Percentiles rank a stretch among this genome's conserved stretches.
Evolutionary conservation across 2,888 invertebrate species (phyloP).

Genomic region (Bursaphelenchus okinawaensis): DNA sequence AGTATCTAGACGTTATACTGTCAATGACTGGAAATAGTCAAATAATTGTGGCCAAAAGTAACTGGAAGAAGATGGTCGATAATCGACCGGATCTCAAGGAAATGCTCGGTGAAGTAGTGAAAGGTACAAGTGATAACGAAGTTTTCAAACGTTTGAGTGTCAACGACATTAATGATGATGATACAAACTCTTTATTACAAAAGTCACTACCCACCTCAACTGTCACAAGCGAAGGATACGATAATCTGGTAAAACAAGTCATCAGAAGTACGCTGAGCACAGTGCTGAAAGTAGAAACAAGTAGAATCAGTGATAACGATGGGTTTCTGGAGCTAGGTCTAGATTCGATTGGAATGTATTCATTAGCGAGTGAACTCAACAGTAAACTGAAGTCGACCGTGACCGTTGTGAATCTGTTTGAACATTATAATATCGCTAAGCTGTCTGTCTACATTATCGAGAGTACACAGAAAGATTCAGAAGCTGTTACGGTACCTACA

Average conservation of each 20-base stretch:
- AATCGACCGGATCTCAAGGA: constrained; percentile 32
- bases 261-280: background rate
- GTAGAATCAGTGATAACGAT: constrained; percentile 4
- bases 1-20: constrained; percentile 36
- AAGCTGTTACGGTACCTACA: background rate
- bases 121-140: background rate
- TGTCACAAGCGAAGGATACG: no score
- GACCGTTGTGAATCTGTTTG: constrained; percentile 36
- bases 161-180: background rate
- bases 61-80: constrained; percentile 40
- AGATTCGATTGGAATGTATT: constrained; percentile 30
- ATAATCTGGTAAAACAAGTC: no score
- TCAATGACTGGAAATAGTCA: constrained; percentile 26
- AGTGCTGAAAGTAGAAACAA: background rate
- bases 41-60: constrained; percentile 40
- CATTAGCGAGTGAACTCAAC: constrained; percentile 29
- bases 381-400: constrained; percentile 12
- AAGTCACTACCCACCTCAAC: no score
- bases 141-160: background rate
- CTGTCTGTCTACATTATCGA: constrained; percentile 23
- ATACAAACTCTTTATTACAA: no score
- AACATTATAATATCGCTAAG: constrained; percentile 31
- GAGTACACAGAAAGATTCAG: background rate
- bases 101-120: background rate
- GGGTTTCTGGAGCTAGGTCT: constrained; percentile 45